phyloP scores from a whole-genome alignment of 2,113 vertebrate genomes.

The Coptodon bakossiorum region DNA sequence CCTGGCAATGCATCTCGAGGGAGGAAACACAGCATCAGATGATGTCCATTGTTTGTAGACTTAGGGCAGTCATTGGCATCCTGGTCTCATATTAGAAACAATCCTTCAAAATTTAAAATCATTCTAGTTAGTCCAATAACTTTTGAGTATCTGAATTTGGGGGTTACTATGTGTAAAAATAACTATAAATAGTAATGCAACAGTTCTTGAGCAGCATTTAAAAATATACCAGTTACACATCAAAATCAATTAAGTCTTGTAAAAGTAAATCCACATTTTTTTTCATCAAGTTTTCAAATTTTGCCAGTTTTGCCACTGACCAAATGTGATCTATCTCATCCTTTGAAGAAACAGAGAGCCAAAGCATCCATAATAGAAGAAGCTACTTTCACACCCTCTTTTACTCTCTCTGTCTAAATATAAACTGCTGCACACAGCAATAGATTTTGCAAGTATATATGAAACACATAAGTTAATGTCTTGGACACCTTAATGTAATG shows the following conservation, averaged over 20 bases:
- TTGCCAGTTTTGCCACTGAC: neutral
- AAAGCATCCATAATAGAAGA: neutral
- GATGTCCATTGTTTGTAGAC: neutral
- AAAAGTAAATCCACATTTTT: neutral
- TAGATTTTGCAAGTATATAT: neutral
- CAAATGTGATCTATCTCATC: neutral
- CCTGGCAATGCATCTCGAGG: neutral
- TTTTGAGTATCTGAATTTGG: neutral
- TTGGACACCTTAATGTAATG: neutral
- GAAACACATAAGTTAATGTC: neutral
- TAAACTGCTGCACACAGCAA: neutral
- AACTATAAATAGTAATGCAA: neutral
- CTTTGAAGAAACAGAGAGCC: neutral
- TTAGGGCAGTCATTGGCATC: neutral
- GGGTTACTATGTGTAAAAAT: neutral
- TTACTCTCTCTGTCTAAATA: neutral
- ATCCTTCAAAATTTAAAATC: neutral
- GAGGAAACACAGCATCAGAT: neutral
- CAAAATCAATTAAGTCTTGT: neutral
- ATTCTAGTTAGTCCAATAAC: neutral
- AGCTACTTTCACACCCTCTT: neutral
- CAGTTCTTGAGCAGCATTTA: neutral
- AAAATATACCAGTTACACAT: neutral
- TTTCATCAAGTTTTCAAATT: neutral
- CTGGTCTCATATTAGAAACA: neutral